Conservation (phyloP, 2,797 vertebrate species). For the Aeoliscus strigatus region DNA sequence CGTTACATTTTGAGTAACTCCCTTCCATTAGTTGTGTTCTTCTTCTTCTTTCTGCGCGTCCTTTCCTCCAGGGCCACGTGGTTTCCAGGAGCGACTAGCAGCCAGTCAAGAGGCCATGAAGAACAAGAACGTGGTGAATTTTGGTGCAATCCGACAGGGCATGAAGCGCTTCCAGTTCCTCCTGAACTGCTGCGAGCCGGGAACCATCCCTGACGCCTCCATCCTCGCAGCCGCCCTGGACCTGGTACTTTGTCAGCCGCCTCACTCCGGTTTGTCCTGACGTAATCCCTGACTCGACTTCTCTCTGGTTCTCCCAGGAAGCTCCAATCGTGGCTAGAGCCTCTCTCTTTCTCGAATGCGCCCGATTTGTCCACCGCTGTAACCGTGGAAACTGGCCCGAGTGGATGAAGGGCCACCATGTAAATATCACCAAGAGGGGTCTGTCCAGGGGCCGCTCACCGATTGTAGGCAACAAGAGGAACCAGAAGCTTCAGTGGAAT, state of each 20-base stretch:
- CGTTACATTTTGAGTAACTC: not conserved
- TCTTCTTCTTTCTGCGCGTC: constrained; percentile 12
- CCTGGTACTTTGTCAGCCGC: constrained; percentile 71
- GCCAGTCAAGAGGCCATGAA: constrained; percentile 92
- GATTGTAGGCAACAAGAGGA: constrained; percentile 92
- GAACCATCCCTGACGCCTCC: constrained; percentile 95
- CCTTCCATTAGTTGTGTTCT: not conserved
- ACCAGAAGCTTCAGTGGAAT: constrained; percentile 98
- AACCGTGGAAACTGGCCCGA: constrained; percentile 99
- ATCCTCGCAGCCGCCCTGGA: constrained; percentile 95
- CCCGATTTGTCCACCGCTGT: constrained; percentile 95
- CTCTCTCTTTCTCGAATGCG: constrained; percentile 93
- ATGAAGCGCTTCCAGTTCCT: constrained; percentile 99
- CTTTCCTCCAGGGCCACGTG: constrained; percentile 83
- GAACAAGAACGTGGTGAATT: constrained; percentile 94
- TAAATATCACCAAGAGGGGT: constrained; percentile 95
- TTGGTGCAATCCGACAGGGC: constrained; percentile 95
- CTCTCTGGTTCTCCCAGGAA: constrained; percentile 71
- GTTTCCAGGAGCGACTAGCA: constrained; percentile 89
- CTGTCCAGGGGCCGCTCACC: constrained; percentile 93
- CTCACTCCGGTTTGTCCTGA: too few relatives aligned
- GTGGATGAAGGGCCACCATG: constrained; percentile 99
- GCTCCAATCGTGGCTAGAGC: constrained; percentile 94
- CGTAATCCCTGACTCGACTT: not conserved
- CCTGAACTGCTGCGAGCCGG: constrained; percentile 96